Percentiles rank a stretch among this genome's conserved stretches.
phyloP scores from a whole-genome alignment of 2,888 invertebrate genomes.

The Philaethria dido region DNA sequence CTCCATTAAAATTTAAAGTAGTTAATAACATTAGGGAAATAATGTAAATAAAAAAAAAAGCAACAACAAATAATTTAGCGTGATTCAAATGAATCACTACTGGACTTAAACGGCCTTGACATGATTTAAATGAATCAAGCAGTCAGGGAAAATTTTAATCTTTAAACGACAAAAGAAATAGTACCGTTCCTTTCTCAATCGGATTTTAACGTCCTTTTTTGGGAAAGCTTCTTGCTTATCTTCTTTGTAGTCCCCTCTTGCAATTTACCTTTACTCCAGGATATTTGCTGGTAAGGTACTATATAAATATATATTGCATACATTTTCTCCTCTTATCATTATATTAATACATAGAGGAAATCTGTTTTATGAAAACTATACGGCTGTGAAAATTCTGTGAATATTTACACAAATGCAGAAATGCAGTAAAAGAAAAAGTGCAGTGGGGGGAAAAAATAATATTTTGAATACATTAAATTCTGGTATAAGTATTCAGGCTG shows the following conservation, averaged over 20 bases:
- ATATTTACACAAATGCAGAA: too few species aligned
- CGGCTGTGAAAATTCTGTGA: too few species aligned
- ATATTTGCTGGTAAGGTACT: slow-evolving; percentile 16
- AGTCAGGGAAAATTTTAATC: slow-evolving; percentile 30
- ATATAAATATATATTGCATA: neutral
- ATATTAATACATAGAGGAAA: too few species aligned
- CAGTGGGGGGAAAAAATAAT: too few species aligned
- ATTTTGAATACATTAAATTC: too few species aligned
- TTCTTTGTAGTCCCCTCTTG: slow-evolving; percentile 44
- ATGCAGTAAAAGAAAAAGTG: too few species aligned
- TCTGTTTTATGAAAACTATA: too few species aligned
- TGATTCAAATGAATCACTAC: slow-evolving; percentile 29
- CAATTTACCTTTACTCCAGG: too few species aligned
- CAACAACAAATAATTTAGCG: slow-evolving; percentile 14
- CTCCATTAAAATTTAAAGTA: slow-evolving; percentile 14
- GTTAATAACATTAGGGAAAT: slow-evolving; percentile 22
- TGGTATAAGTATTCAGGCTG: too few species aligned
- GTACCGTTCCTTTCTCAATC: slow-evolving; percentile 34
- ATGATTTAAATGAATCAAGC: slow-evolving; percentile 28
- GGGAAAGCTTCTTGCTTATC: slow-evolving; percentile 45
- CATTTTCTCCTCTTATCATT: too few species aligned
- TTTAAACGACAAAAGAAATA: slow-evolving; percentile 27
- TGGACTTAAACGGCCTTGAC: slow-evolving; percentile 2
- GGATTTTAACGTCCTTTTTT: slow-evolving; percentile 32
- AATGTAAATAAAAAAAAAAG: slow-evolving; percentile 20